These are phyloP conservation scores for Oplegnathus fasciatus DNA, from an alignment of 2,113 vertebrate species.

Conservation along the genomic window DNA sequence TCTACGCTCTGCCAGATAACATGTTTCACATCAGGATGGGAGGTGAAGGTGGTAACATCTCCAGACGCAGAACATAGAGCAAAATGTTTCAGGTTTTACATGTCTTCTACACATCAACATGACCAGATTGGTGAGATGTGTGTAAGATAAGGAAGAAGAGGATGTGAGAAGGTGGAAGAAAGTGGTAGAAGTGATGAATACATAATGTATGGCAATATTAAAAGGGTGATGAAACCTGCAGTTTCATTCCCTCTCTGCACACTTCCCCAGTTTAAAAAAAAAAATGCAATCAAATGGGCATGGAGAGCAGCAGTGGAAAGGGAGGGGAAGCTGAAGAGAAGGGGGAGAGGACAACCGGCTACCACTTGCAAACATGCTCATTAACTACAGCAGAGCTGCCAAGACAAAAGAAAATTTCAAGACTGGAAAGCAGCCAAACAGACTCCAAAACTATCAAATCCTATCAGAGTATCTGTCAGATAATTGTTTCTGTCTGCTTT, in stretches of 20 bases:
- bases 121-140: not conserved
- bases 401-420: not conserved
- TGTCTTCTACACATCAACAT: not conserved
- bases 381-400: slow-evolving; percentile 11
- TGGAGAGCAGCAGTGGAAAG: not conserved
- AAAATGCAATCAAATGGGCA: not conserved
- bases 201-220: slow-evolving; percentile 10
- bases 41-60: not conserved
- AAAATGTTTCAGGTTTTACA: not conserved
- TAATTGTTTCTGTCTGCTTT: not conserved
- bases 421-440: slow-evolving; percentile 13
- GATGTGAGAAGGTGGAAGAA: not conserved
- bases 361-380: slow-evolving; percentile 18
- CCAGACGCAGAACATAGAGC: not conserved
- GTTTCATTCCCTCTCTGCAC: slow-evolving; percentile 10
- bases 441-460: slow-evolving; percentile 7
- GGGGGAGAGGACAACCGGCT: not conserved
- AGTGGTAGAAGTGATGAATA: not conserved
- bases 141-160: not conserved
- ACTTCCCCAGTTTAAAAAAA: not conserved
- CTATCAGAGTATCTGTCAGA: slow-evolving; percentile 7
- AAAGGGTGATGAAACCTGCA: slow-evolving; percentile 19
- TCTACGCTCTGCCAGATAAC: not conserved
- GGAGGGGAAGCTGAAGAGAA: not conserved
- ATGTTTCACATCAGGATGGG: not conserved